phyloP scores from a whole-genome alignment of 2,113 vertebrate species.

The Oryzias celebensis region DNA sequence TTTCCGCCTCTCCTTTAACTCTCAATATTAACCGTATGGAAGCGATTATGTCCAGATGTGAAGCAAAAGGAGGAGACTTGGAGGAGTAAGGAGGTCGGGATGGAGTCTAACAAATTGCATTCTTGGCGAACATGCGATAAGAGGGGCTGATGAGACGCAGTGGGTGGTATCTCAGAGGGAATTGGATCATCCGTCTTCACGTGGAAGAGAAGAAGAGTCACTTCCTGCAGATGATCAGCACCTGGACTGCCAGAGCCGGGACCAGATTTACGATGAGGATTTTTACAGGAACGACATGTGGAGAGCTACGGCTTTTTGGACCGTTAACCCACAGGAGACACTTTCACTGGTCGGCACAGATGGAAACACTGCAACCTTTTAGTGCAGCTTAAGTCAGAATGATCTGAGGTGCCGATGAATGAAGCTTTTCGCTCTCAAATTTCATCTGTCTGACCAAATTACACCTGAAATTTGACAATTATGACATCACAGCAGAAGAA shows the following conservation, averaged over 20 bases:
- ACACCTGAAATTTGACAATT: too few relatives aligned
- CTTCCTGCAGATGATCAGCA: conserved; percentile 32
- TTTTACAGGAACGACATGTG: conserved; percentile 44
- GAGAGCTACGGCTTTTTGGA: conserved; percentile 39
- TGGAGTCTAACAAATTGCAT: conserved; percentile 48
- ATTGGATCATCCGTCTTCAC: conserved; percentile 9
- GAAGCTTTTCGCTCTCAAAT: too few relatives aligned
- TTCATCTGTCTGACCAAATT: too few relatives aligned
- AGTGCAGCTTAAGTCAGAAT: background rate
- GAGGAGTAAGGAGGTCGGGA: conserved; percentile 19
- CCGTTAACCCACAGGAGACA: conserved; percentile 40
- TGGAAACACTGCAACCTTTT: conserved; percentile 19
- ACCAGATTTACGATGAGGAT: conserved; percentile 44
- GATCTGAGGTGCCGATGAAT: too few relatives aligned
- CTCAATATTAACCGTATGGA: conserved; percentile 71
- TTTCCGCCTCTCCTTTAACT: conserved; percentile 63
- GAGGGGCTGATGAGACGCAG: conserved; percentile 35
- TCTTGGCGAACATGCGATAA: conserved; percentile 30
- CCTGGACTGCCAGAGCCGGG: conserved; percentile 34
- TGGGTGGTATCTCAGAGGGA: conserved; percentile 18
- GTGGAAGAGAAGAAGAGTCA: conserved; percentile 11
- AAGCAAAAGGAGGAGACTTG: conserved; percentile 14
- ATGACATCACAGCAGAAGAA: too few relatives aligned
- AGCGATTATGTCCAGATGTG: conserved; percentile 60
- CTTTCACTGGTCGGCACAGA: conserved; percentile 19